Percentiles rank a stretch among this genome's conserved stretches.
phyloP scores from a whole-genome alignment of 2,797 vertebrate species.

The Protonibea diacanthus region DNA sequence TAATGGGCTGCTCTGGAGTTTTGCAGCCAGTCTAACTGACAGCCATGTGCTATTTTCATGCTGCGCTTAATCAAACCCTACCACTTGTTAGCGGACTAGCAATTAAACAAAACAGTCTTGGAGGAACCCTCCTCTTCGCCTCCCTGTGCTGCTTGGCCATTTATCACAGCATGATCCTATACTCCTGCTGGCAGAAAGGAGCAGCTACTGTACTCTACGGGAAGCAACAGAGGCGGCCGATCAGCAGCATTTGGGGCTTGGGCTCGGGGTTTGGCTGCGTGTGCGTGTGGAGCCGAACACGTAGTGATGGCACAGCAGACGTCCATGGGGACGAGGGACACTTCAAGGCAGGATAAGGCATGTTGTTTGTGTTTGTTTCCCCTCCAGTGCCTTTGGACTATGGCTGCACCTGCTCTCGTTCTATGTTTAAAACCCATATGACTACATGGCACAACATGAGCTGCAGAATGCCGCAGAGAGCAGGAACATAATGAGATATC shows the following conservation, averaged over 20 bases:
- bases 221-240: constrained; percentile 12
- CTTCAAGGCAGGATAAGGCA: constrained; percentile 77
- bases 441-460: constrained; percentile 62
- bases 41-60: constrained; percentile 52
- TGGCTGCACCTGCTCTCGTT: constrained; percentile 76
- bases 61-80: constrained; percentile 76
- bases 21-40: constrained; percentile 54
- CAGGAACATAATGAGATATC: constrained; percentile 69
- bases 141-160: constrained; percentile 64
- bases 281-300: constrained; percentile 43
- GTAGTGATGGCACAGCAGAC: constrained; percentile 64
- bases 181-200: constrained; percentile 52
- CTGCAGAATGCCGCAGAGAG: constrained; percentile 61
- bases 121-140: constrained; percentile 62
- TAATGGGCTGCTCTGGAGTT: constrained; percentile 45
- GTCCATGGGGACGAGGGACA: constrained; percentile 65
- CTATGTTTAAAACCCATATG: constrained; percentile 66
- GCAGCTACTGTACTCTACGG: constrained; percentile 37
- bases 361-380: constrained; percentile 78
- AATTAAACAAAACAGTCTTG: constrained; percentile 81
- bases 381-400: constrained; percentile 66
- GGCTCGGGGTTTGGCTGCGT: constrained; percentile 40
- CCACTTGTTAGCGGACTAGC: constrained; percentile 72
- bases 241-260: constrained; percentile 39
- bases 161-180: constrained; percentile 77